phyloP scores from a whole-genome alignment of 2,797 vertebrate genomes.

The Mallotus villosus region DNA sequence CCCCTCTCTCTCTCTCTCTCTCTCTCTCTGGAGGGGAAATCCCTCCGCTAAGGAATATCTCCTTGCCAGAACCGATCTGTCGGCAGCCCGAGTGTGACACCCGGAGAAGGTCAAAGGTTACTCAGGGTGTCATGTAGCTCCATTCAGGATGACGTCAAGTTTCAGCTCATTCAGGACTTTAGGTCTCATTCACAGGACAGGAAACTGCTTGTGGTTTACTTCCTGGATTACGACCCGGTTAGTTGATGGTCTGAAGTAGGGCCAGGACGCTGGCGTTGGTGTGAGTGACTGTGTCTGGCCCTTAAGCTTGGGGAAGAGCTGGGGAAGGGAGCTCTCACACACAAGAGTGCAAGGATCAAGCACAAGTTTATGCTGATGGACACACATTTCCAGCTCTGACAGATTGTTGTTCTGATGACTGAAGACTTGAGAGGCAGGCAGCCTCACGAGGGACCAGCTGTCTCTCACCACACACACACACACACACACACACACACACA shows the following conservation, averaged over 20 bases:
- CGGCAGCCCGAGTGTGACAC: slow-evolving; percentile 66
- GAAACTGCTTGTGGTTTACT: not conserved
- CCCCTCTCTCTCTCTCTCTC: not conserved
- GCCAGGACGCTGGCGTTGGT: not conserved
- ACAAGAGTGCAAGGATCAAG: no score
- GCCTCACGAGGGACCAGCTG: slow-evolving; percentile 52
- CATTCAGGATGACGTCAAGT: slow-evolving; percentile 17
- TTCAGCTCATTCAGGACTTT: slow-evolving; percentile 1
- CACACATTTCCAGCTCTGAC: slow-evolving; percentile 47
- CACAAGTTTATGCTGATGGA: slow-evolving; percentile 28
- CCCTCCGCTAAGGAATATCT: slow-evolving; percentile 63
- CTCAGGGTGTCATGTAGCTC: slow-evolving; percentile 53
- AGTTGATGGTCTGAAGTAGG: not conserved
- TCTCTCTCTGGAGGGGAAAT: slow-evolving; percentile 58
- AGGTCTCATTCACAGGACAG: not conserved
- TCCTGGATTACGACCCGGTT: not conserved
- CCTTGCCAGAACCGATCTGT: slow-evolving; percentile 60
- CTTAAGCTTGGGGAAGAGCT: no score
- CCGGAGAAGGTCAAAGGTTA: slow-evolving; percentile 67
- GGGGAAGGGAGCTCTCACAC: no score
- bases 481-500: no score
- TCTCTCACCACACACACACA: no score
- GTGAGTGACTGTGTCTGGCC: no score
- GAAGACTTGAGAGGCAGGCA: not conserved
- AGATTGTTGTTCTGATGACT: slow-evolving; percentile 43